These are phyloP conservation scores for Harpagoxenus sublaevis DNA, from an alignment of 2,888 invertebrate species.

Conservation along the genomic window DNA sequence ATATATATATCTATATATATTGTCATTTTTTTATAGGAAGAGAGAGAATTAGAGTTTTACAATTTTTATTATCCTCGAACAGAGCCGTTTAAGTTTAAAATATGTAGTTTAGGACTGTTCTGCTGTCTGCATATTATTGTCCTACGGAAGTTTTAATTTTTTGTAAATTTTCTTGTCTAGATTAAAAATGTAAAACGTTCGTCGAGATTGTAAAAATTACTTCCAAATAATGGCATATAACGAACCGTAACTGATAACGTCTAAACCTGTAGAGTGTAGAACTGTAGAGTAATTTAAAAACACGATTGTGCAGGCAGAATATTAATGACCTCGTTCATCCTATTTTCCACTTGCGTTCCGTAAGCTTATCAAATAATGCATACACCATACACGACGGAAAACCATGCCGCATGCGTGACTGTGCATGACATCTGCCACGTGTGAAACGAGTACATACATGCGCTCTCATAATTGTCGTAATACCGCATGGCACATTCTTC, in stretches of 20 bases:
- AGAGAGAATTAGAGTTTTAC: not conserved
- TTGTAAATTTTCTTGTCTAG: not conserved
- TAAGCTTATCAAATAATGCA: constrained; percentile 31
- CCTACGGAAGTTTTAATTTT: not conserved
- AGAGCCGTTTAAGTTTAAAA: not conserved
- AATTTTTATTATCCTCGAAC: not conserved
- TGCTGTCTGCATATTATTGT: not conserved
- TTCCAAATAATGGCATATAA: not conserved
- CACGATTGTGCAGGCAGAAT: not conserved
- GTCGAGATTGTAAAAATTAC: not conserved
- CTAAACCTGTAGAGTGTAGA: not conserved
- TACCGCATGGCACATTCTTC: not conserved
- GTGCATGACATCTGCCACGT: constrained; percentile 6
- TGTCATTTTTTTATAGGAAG: not conserved
- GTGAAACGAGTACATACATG: not conserved
- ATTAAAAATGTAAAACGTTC: not conserved
- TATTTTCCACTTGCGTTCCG: not conserved
- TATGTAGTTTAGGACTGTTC: not conserved
- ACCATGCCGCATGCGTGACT: not conserved
- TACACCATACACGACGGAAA: not conserved
- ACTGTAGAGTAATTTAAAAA: not conserved
- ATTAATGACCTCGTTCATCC: not conserved
- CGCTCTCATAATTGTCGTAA: not conserved
- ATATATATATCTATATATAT: not conserved
- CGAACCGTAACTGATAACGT: not conserved